A percentile compares a stretch with the other conserved stretches of the same genome.
Conservation (phyloP, 2,888 invertebrate genomes). For the Operophtera brumata region DNA sequence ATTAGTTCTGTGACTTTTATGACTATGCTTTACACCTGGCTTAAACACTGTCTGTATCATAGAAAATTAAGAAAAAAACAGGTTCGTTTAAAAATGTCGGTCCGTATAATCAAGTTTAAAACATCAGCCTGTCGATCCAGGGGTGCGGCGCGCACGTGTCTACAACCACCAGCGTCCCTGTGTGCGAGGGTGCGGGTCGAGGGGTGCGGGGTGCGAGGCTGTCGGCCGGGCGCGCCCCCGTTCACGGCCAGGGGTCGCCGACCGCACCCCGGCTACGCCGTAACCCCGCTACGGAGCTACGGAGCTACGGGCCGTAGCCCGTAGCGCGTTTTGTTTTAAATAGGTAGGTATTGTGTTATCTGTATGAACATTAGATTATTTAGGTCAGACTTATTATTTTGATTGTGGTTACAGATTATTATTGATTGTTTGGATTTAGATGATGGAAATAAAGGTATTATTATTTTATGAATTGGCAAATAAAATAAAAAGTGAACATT, state of each 20-base stretch:
- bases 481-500: too few relatives aligned
- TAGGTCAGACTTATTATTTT: constrained; percentile 53
- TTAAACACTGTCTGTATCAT: too few relatives aligned
- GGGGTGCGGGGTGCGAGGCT: constrained; percentile 22
- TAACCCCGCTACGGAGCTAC: constrained; percentile 67
- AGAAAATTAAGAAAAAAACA: background rate
- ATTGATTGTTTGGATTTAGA: background rate
- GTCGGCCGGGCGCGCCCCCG: constrained; percentile 62
- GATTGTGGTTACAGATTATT: background rate
- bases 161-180: constrained; percentile 33
- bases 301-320: constrained; percentile 60
- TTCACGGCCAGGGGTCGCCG: constrained; percentile 81
- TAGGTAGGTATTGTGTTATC: constrained; percentile 33
- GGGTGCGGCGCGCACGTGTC: constrained; percentile 62
- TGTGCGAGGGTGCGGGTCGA: constrained; percentile 30
- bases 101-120: background rate
- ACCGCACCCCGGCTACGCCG: constrained; percentile 76
- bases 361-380: constrained; percentile 52
- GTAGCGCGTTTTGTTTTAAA: constrained; percentile 68
- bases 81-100: background rate
- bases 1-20: too few relatives aligned
- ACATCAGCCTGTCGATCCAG: constrained; percentile 33
- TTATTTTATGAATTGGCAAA: too few relatives aligned
- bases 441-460: too few relatives aligned
- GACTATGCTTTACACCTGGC: too few relatives aligned